Conservation (phyloP, 2,888 invertebrate species). For the Exephanes ischioxanthus region DNA sequence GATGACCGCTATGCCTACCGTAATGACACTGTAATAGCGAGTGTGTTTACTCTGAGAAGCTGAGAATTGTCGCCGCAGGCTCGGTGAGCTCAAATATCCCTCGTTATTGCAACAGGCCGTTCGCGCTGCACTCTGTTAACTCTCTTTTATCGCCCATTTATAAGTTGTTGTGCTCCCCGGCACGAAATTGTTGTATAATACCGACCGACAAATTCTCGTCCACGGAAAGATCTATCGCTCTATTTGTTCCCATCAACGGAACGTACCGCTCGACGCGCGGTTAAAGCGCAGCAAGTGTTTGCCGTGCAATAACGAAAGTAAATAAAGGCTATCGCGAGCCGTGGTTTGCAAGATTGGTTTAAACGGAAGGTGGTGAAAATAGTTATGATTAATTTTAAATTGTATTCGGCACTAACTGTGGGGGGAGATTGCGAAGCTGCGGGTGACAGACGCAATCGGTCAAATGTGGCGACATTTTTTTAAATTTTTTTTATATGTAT, state of each 20-base stretch:
- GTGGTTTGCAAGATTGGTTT: neutral
- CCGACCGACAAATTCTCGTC: constrained; percentile 47
- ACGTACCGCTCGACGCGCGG: neutral
- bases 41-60: constrained; percentile 58
- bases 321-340: neutral
- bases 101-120: constrained; percentile 51
- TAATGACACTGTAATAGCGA: constrained; percentile 52
- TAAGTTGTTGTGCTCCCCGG: constrained; percentile 36
- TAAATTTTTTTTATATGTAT: too few species aligned
- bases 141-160: constrained; percentile 56
- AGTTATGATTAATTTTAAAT: neutral
- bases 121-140: constrained; percentile 25
- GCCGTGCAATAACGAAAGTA: constrained; percentile 21
- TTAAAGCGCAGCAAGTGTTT: constrained; percentile 31
- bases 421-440: too few species aligned
- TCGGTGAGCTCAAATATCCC: neutral
- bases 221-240: constrained; percentile 37
- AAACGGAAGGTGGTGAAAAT: neutral
- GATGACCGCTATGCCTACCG: constrained; percentile 29
- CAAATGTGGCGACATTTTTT: too few species aligned
- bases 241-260: constrained; percentile 24
- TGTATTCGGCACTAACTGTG: neutral
- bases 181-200: constrained; percentile 42
- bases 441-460: too few species aligned
- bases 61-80: constrained; percentile 46